phyloP scores from a whole-genome alignment of 1,140 invertebrate species.

The Panulirus ornatus region DNA sequence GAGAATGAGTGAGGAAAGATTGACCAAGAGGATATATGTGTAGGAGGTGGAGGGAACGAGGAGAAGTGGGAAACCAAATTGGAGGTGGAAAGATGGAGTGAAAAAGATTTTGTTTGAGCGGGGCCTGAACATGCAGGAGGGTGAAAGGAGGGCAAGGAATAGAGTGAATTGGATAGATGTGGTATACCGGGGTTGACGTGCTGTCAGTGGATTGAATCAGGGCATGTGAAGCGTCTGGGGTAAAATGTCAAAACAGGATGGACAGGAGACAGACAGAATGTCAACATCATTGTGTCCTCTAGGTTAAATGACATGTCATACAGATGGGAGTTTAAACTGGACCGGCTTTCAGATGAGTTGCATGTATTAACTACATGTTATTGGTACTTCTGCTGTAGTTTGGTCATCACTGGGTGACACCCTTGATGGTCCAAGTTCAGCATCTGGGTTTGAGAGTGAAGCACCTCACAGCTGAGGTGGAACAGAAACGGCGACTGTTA shows the following conservation, averaged over 20 bases:
- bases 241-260: not conserved
- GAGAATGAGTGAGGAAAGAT: too few relatives aligned
- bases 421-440: conserved; percentile 36
- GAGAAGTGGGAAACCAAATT: too few relatives aligned
- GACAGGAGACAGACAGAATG: not conserved
- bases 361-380: not conserved
- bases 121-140: too few relatives aligned
- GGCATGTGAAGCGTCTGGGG: too few relatives aligned
- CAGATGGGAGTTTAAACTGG: conserved; percentile 36
- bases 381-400: conserved; percentile 27
- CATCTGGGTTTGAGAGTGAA: not conserved
- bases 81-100: too few relatives aligned
- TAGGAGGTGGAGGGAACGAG: too few relatives aligned
- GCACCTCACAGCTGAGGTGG: conserved; percentile 29
- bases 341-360: conserved; percentile 29
- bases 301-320: conserved; percentile 34
- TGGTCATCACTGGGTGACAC: conserved; percentile 29
- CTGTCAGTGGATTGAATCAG: too few relatives aligned
- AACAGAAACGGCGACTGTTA: conserved; percentile 20
- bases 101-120: too few relatives aligned
- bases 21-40: too few relatives aligned
- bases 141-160: too few relatives aligned
- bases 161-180: too few relatives aligned
- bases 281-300: conserved; percentile 7
- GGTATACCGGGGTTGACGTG: too few relatives aligned